Evolutionary conservation across 1,140 invertebrate species (phyloP).

Genomic region (Palaemon carinicauda): DNA sequence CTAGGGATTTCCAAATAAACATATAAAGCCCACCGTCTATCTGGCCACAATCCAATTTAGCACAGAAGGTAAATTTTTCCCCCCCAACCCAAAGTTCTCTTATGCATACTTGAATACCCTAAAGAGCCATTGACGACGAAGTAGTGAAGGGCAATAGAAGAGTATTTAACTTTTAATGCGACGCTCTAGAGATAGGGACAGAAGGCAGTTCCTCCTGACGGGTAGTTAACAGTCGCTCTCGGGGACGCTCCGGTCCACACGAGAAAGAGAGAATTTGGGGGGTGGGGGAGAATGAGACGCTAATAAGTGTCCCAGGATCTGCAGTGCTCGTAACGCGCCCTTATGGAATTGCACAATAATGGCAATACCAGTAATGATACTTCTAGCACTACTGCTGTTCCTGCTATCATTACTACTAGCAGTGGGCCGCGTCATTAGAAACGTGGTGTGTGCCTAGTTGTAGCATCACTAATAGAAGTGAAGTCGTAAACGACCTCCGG

Average conservation of each 20-base stretch:
- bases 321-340: too few relatives aligned
- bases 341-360: too few relatives aligned
- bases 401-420: background rate
- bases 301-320: too few relatives aligned
- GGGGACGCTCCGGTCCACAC: background rate
- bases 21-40: conserved; percentile 52
- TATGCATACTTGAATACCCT: conserved; percentile 59
- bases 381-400: background rate
- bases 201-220: background rate
- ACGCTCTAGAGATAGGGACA: conserved; percentile 6
- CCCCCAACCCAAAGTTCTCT: conserved; percentile 55
- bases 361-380: background rate
- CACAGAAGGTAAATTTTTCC: conserved; percentile 57
- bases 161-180: conserved; percentile 59
- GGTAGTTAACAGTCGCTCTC: background rate
- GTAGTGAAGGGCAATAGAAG: conserved; percentile 52
- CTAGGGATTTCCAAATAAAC: conserved; percentile 53
- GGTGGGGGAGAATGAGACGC: background rate
- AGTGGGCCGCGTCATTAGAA: background rate
- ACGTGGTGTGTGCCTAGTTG: background rate
- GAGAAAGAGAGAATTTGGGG: background rate
- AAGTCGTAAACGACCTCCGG: background rate
- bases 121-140: conserved; percentile 42
- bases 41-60: conserved; percentile 59
- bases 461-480: background rate